Evolutionary conservation across 1,140 invertebrate genomes (phyloP).

Genomic region (Patella vulgata): DNA sequence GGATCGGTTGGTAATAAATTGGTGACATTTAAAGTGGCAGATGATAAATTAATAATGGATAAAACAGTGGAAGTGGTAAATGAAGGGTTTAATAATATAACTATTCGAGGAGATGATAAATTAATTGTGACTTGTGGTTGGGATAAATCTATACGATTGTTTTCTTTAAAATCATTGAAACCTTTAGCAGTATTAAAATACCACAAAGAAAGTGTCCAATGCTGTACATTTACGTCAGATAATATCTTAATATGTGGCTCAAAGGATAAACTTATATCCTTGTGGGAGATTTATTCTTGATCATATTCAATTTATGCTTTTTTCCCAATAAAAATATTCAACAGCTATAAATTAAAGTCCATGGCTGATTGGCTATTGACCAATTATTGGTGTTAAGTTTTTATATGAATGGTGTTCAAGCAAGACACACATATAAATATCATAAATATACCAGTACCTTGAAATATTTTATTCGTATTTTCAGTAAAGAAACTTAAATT

Average conservation of each 20-base stretch:
- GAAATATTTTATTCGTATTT: too few species aligned
- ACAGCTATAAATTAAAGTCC: too few species aligned
- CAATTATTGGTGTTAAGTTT: too few species aligned
- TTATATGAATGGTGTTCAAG: too few species aligned
- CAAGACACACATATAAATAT: too few species aligned
- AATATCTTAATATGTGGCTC: constrained; percentile 50
- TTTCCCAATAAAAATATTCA: too few species aligned
- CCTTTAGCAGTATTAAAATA: constrained; percentile 77
- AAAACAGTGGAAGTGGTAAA: constrained; percentile 31
- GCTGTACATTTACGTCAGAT: constrained; percentile 42
- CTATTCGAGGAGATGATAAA: constrained; percentile 77
- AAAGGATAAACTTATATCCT: constrained; percentile 48
- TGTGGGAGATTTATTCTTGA: constrained; percentile 53
- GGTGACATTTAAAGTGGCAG: constrained; percentile 21
- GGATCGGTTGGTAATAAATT: constrained; percentile 41
- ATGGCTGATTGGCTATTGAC: too few species aligned
- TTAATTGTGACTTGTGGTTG: constrained; percentile 80
- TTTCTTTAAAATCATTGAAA: constrained; percentile 80
- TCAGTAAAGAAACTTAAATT: too few species aligned
- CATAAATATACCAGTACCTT: too few species aligned
- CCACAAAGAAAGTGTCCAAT: constrained; percentile 54
- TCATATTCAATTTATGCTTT: too few species aligned
- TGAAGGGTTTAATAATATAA: constrained; percentile 68
- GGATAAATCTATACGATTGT: constrained; percentile 81
- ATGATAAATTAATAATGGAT: constrained; percentile 17